Evolutionary conservation across 2,888 invertebrate species (phyloP), one percentile per base, ranked within the genome.

Genomic region (Choreutis nemorana): DNA sequence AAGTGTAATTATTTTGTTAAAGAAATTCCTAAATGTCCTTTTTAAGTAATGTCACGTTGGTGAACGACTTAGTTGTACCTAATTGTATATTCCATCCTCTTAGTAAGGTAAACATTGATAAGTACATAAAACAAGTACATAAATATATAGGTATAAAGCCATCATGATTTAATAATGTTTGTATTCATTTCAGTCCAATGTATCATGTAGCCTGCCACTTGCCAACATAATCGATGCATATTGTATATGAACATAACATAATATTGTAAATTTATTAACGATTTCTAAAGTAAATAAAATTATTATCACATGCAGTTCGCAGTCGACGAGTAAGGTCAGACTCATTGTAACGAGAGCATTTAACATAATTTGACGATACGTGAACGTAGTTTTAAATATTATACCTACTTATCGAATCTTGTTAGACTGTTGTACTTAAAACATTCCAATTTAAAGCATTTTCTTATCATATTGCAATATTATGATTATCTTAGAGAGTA

Each of bases 31-130:
- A n/a, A n/a, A n/a, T n/a, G n/a, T n/a, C n/a, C n/a, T n/a, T n/a
- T n/a, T n/a, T n/a, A n/a, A n/a, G n/a, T n/a, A n/a, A n/a, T n/a
- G 25, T 15, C 3, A 9, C 15, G 14, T 15, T 8, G 15, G 15
- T 9, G 21, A 15, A 23, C 14, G 14, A 10, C 18, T 13, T 12
- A 26, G 26, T 14, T 38, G 32, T 68, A 73, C 65, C 63, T 75
- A 73, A 71, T n/a, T 75, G 71, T 78, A 78, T 78, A 78, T 77
- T 78, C 75, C 75, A 75, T 77, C 77, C 75, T 77, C 56, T 62
- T 73, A 72, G 64, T 55, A 44, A 61, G 52, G 47, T 72, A 68
- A 26, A 64, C 43, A 49, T 55, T 65, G 49, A 47, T 67, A 70
- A 72, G 72, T 73, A 75, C 75, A 71, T 58, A 60, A 55, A 59